A percentile compares a stretch with the other conserved stretches of the same genome.
phyloP scores from a whole-genome alignment of 2,113 vertebrate genomes.

The Ovibos moschatus region DNA sequence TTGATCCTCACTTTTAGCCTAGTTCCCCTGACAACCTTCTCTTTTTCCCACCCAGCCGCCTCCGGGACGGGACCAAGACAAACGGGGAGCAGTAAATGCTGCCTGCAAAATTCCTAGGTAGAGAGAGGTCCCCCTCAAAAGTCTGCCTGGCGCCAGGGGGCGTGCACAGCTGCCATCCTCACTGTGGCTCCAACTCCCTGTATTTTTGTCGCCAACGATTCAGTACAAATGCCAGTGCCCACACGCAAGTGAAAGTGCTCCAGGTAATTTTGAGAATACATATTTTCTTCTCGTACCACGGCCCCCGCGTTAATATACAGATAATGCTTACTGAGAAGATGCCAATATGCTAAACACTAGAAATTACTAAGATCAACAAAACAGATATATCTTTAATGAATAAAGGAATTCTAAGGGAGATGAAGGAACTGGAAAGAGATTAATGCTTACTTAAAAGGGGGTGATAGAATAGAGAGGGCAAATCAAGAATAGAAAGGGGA shows the following conservation, averaged over 20 bases:
- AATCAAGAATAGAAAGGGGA: not conserved
- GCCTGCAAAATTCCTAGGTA: not conserved
- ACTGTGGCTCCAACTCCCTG: constrained; percentile 24
- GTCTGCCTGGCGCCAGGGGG: not conserved
- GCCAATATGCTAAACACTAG: not conserved
- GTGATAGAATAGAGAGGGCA: not conserved
- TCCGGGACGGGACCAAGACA: not conserved
- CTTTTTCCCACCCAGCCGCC: not conserved
- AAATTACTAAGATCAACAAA: not conserved
- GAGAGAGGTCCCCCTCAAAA: not conserved
- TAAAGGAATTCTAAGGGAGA: not conserved
- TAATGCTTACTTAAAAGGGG: not conserved
- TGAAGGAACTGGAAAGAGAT: not conserved
- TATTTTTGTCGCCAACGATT: constrained; percentile 20
- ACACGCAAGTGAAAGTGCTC: constrained; percentile 15
- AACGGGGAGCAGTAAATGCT: not conserved
- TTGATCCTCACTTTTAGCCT: not conserved
- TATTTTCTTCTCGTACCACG: not conserved
- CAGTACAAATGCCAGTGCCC: constrained; percentile 37
- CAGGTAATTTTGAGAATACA: not conserved
- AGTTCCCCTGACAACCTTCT: not conserved
- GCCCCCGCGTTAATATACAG: not conserved
- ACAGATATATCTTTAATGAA: not conserved
- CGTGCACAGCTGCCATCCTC: not conserved
- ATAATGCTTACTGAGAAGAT: not conserved